Evolutionary conservation across 2,888 invertebrate genomes (phyloP).

Genomic region (Polydrusus pterygomalis): DNA sequence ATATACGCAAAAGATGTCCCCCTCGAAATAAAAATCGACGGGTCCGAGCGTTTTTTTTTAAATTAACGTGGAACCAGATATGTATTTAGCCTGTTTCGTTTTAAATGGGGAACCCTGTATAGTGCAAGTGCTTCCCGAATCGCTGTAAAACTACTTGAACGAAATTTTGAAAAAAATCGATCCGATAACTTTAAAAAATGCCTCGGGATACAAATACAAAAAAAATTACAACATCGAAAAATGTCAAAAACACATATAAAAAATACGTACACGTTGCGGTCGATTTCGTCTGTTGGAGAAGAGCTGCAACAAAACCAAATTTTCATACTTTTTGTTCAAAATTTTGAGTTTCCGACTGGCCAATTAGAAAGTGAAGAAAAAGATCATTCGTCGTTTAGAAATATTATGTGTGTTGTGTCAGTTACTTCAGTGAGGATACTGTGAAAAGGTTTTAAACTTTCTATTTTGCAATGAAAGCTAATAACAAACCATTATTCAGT

Average conservation of each 20-base stretch:
- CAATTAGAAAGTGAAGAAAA: conserved; percentile 12
- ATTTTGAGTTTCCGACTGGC: conserved; percentile 16
- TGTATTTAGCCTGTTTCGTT: too few relatives aligned
- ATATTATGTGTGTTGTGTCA: not conserved
- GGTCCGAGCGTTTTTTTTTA: not conserved
- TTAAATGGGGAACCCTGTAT: too few relatives aligned
- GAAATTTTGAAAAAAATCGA: conserved; percentile 1
- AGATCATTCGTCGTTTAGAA: not conserved
- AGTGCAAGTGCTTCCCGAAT: not conserved
- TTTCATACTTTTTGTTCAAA: conserved; percentile 5
- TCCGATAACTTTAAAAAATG: conserved; percentile 21
- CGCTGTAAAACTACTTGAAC: too few relatives aligned
- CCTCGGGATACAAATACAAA: conserved; percentile 30
- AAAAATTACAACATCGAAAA: conserved; percentile 47
- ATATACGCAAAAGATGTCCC: too few relatives aligned
- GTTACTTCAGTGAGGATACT: not conserved
- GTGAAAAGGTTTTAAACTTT: too few relatives aligned
- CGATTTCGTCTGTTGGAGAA: conserved; percentile 52
- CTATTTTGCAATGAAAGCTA: too few relatives aligned
- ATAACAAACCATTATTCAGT: too few relatives aligned
- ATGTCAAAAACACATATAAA: conserved; percentile 38
- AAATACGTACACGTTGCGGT: conserved; percentile 54
- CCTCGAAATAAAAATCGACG: too few relatives aligned
- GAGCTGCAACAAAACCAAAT: conserved; percentile 55
- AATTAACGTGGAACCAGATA: too few relatives aligned